Evolutionary conservation across 2,797 vertebrate species (phyloP).

Genomic region (Gephyroberyx darwinii): DNA sequence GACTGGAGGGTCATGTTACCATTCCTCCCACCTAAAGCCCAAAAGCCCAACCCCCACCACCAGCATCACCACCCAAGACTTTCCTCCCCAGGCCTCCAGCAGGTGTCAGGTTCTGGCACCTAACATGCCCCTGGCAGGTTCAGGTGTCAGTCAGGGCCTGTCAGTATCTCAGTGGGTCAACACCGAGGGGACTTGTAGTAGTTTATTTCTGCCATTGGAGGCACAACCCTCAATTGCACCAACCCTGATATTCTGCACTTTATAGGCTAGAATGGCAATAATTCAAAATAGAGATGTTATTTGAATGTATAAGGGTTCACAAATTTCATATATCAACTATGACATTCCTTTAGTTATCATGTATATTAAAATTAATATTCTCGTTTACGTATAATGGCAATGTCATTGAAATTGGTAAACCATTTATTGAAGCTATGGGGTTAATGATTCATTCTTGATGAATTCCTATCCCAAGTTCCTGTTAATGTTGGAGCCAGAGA

Average conservation of each 20-base stretch:
- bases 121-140: constrained; percentile 64
- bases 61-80: constrained; percentile 64
- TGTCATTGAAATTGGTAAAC: constrained; percentile 13
- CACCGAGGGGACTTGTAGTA: constrained; percentile 35
- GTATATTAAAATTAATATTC: constrained; percentile 9
- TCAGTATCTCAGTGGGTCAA: constrained; percentile 61
- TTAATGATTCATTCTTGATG: constrained; percentile 19
- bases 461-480: not conserved
- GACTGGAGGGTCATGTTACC: constrained; percentile 79
- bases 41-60: constrained; percentile 38
- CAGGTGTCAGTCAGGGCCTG: constrained; percentile 66
- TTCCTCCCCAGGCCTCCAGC: constrained; percentile 58
- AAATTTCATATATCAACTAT: not conserved
- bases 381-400: constrained; percentile 17
- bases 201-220: constrained; percentile 46
- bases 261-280: not conserved
- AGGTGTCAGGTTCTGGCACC: constrained; percentile 78
- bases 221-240: constrained; percentile 18
- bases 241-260: not conserved
- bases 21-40: constrained; percentile 67
- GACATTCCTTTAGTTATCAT: not conserved
- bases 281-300: not conserved
- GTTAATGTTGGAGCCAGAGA: constrained; percentile 19
- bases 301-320: not conserved
- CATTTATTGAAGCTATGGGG: constrained; percentile 17